Base-by-base conservation (phyloP, 2,888 invertebrate genomes). In the Sclerodermus sp. region DNA sequence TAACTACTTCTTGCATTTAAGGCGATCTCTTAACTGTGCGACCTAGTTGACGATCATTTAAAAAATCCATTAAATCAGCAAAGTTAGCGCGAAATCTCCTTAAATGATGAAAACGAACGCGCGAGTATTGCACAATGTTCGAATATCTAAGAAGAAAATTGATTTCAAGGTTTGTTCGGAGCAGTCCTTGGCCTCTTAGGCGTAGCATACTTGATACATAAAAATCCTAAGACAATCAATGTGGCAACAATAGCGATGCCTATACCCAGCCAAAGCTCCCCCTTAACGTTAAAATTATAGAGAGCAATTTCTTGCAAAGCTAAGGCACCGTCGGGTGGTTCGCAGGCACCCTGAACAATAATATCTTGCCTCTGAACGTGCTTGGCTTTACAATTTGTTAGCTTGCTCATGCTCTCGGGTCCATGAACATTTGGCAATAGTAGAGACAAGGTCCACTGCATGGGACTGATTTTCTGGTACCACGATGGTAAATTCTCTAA, bases 331-430 rank as follows among this genome's bases (percentile, higher is more conserved):
- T 92, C 90, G 1, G 90, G 89, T 2, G 87, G 85, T 3, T 90
- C 90, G 71, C 92, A 92, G 13, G 89, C 85, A 36, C 88, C 85
- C 73, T 91, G 90, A 23, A 92, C 88, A 68, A 94, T 93, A 57
- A 91, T 92, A 70, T 92, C 92, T 78, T 90, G 90, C 67, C 89
- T 88, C 67, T 91, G 90, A 55, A 91, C 87, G 85, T 94, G 85
- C 57, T 75, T 77, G 8, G 72, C 72, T 45, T 74, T 76, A 46
- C 77, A 77, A 42, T 72, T 76, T 2, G 69, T 64, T 31, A 73
- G 43, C 42, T 70, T 71, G 18, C 59, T 61, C 54, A 72, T 55
- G 5, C 55, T 57, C 2, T 73, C 71, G 0, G 61, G 23, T 1
- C 54, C 63, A 45, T 77, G 69, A 12, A 76, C 62, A 10, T 68